Base-by-base conservation (phyloP, 2,113 vertebrate species). In the Felis chaus region DNA sequence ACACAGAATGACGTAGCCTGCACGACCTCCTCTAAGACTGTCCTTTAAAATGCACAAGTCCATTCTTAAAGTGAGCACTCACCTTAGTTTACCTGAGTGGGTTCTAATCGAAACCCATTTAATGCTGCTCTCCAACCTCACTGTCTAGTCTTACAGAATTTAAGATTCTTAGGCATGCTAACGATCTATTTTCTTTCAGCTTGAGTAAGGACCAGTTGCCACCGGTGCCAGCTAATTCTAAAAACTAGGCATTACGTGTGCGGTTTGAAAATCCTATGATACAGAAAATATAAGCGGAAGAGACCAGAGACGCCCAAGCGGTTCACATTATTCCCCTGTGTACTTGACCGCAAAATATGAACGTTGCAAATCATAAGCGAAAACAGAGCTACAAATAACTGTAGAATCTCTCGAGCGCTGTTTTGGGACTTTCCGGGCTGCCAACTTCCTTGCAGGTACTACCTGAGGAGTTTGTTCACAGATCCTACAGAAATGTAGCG, bases 311-410 rank as follows among this genome's bases (percentile, higher is more conserved):
- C 78, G 69, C 45, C 55, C 82, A 79, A 16, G 61, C 29, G 39
- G 41, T n/a, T 63, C 50, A n/a, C 3, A 92, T 21, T 68, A 68
- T 93, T 93, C 27, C 29, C 94, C 41, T 78, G 74, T 91, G 94
- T 94, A 93, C 93, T 90, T 84, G 81, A 36, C 29, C 97, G 5
- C 29, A 95, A 98, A 98, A 95, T 18, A 74, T 10, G 39, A 91
- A 73, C 10, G 21, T 19, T 74, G 74, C 53, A 95, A 65, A 92
- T 61, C 53, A 94, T n/a, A 96, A 78, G 71, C 85, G 45, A 80
- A 98, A 89, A 95, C 45, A 78, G 69, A 97, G 74, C 55, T 93
- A 79, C 66, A 95, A 93, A 86, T 73, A 80, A 90, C 88, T 98
- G 19, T 55, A 96, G 93, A 90, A 53, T 57, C 87, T 80, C 74